These are phyloP conservation scores for Perccottus glenii DNA, from an alignment of 2,113 vertebrate species.

Conservation along the genomic window DNA sequence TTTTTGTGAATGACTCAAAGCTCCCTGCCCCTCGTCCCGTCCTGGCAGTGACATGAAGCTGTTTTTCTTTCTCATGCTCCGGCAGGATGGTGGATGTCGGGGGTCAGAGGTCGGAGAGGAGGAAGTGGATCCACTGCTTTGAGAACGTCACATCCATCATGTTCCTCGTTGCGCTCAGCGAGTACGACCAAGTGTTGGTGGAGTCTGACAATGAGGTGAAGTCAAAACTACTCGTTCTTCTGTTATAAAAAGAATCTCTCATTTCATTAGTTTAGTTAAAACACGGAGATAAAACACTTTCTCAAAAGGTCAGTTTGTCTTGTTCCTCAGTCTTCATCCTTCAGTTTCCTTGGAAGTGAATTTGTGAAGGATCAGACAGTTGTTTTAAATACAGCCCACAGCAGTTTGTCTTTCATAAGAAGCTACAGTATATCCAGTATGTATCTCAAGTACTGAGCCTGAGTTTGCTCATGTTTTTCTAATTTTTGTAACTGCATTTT, in stretches of 20 bases:
- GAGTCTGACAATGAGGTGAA: conserved; percentile 97
- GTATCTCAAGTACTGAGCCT: conserved; percentile 40
- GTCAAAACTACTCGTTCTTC: too few relatives aligned
- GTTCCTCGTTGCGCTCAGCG: conserved; percentile 96
- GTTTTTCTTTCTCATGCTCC: conserved; percentile 20
- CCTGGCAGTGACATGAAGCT: neutral
- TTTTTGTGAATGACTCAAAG: neutral
- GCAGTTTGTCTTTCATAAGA: conserved; percentile 26
- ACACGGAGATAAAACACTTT: too few relatives aligned
- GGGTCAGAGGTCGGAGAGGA: conserved; percentile 95
- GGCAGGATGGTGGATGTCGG: conserved; percentile 97
- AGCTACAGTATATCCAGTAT: conserved; percentile 16
- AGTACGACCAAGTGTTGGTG: conserved; percentile 96
- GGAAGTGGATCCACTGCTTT: conserved; percentile 99
- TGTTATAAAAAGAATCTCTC: too few relatives aligned
- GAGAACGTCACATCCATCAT: conserved; percentile 98
- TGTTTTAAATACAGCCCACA: conserved; percentile 43
- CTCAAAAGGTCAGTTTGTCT: neutral
- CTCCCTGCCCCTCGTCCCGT: neutral
- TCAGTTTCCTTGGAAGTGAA: conserved; percentile 41
- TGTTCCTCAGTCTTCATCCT: conserved; percentile 9
- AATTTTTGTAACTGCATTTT: too few relatives aligned
- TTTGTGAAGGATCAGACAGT: conserved; percentile 60
- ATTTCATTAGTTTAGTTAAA: too few relatives aligned
- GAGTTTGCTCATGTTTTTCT: conserved; percentile 13